Evolutionary conservation across 2,797 vertebrate species (phyloP).

Genomic region (Anisognathus igniventris): DNA sequence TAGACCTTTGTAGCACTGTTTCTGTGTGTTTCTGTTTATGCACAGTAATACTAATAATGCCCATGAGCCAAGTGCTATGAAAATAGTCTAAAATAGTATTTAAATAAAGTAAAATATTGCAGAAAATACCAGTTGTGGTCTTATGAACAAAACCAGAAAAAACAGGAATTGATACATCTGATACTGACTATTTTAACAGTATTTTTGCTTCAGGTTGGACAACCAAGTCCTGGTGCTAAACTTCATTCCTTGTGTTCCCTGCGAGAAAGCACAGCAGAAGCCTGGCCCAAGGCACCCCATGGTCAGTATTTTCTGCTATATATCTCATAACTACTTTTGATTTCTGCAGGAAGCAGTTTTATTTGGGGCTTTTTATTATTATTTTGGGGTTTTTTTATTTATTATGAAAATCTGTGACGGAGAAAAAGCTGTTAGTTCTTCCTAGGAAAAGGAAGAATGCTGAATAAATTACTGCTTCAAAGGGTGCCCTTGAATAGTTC

Average conservation of each 20-base stretch:
- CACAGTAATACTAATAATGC: not conserved
- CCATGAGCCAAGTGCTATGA: not conserved
- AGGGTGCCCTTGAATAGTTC: not conserved
- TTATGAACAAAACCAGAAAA: not conserved
- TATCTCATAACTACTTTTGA: not conserved
- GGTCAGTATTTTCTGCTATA: constrained; percentile 51
- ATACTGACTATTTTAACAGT: not conserved
- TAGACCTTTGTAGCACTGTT: not conserved
- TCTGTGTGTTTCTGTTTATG: not conserved
- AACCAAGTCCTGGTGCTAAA: constrained; percentile 57
- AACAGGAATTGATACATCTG: not conserved
- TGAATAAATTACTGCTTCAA: not conserved
- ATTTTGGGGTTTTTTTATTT: not conserved
- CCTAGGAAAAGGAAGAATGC: not conserved
- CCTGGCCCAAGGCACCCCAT: constrained; percentile 27
- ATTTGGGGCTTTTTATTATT: not conserved
- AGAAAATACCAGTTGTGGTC: not conserved
- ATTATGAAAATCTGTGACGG: not conserved
- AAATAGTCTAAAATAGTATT: not conserved
- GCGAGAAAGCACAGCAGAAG: constrained; percentile 49
- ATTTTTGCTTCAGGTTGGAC: constrained; percentile 66
- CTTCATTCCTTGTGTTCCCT: constrained; percentile 8
- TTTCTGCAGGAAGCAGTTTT: not conserved
- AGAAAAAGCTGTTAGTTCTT: not conserved
- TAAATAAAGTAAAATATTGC: not conserved